Evolutionary conservation across 2,797 vertebrate species (phyloP), one percentile per base, ranked within the genome.

Genomic region (Chlorospingus semifuscus): DNA sequence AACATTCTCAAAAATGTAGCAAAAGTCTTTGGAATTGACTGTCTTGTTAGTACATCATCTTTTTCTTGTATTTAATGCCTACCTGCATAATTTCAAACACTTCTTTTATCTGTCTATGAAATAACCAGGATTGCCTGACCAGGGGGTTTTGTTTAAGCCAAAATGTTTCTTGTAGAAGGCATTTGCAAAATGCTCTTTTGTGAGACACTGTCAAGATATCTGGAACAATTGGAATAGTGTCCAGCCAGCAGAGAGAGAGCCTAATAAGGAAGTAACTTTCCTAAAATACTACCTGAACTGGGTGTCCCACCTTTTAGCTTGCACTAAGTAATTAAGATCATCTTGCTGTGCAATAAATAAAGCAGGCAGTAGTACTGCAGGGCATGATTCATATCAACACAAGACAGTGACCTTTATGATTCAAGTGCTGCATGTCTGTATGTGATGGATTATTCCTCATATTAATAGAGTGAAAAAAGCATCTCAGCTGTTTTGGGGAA

Each of bases 371-470:
- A 56, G 30, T 84, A 23, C 56, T 15, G 36, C 26, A 32, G 50
- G 34, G n/a, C 32, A 24, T 91, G 95, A 96, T 94, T 96, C 78
- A 86, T 95, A 83, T 89, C 65, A 71, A 23, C 63, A 77, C 46
- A 79, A 76, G 91, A 44, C 60, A 68, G 19, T 75, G 85, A 94
- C 94, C 87, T 95, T 94, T 92, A 63, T 94, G 88, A 89, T 72
- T 97, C 91, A 87, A 64, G 56, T 87, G 52, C 44, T 89, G 49
- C 68, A 22, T 81, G 27, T 86, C 89, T 84, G 8, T 88, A 18
- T 60, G 41, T 52, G 77, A 79, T 55, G n/a, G 57, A 71, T 95
- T 95, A 63, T 71, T 93, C 36, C n/a, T 8, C 3, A 2, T 74
- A 56, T 72, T 68, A 70, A 30, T 20, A 72, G 41, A 82, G 70